Conservation (phyloP, 2,113 vertebrate species). For the Eolophus roseicapilla region DNA sequence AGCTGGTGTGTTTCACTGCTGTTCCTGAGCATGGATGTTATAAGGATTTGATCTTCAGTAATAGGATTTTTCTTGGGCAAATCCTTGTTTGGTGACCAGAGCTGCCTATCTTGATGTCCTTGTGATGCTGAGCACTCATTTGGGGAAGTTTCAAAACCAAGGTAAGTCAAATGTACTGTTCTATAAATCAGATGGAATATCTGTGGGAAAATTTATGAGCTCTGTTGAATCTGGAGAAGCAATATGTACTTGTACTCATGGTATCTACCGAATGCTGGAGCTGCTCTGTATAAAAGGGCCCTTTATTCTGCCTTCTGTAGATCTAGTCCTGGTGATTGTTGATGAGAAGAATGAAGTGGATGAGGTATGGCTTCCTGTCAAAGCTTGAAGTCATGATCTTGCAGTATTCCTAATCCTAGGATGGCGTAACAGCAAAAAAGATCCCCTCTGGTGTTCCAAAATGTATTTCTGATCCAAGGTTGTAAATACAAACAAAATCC, state of each 20-base stretch:
- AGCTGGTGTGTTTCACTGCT: neutral
- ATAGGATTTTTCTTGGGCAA: slow-evolving; percentile 74
- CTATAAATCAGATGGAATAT: neutral
- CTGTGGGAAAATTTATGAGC: neutral
- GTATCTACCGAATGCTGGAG: neutral
- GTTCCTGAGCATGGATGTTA: neutral
- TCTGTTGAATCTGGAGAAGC: neutral
- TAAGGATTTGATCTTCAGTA: neutral
- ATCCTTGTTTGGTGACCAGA: slow-evolving; percentile 90
- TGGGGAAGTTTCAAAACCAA: slow-evolving; percentile 49
- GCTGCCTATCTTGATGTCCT: slow-evolving; percentile 86
- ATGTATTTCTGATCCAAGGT: neutral
- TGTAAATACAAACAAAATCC: neutral
- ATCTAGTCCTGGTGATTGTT: neutral
- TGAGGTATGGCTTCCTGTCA: neutral
- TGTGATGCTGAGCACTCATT: slow-evolving; percentile 74
- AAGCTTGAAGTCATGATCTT: neutral
- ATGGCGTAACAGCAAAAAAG: neutral
- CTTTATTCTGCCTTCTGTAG: neutral
- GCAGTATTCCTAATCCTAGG: neutral
- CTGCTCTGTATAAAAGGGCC: neutral
- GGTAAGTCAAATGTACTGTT: slow-evolving; percentile 41
- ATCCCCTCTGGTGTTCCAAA: neutral
- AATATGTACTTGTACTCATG: neutral
- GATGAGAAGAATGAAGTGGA: neutral